Conservation (phyloP, 1,140 invertebrate genomes). For the Hyles vespertilio region DNA sequence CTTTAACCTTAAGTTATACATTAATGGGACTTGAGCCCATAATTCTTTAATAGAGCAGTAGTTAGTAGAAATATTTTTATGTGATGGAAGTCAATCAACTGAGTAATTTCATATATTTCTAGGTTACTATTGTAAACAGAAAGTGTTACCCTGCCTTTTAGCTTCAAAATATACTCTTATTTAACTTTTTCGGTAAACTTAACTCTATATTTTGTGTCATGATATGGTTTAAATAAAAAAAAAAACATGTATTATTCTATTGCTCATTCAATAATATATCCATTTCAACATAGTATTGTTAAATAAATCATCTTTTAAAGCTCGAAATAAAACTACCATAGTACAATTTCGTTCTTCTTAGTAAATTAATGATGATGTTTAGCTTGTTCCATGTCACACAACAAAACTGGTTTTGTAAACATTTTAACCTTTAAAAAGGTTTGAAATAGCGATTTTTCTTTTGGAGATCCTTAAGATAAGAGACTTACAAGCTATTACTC, state of each 20-base stretch:
- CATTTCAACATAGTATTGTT: too few species aligned
- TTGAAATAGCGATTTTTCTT: too few species aligned
- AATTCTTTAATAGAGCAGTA: neutral
- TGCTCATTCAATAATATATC: too few species aligned
- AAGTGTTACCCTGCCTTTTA: constrained; percentile 12
- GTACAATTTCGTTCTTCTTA: too few species aligned
- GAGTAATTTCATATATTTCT: neutral
- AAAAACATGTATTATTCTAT: too few species aligned
- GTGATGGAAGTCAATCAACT: neutral
- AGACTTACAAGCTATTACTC: constrained; percentile 68
- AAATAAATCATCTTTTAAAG: too few species aligned
- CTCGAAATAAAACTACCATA: too few species aligned
- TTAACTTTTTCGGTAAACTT: too few species aligned
- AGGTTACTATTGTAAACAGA: neutral
- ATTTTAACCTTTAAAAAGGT: too few species aligned
- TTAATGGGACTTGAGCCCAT: constrained; percentile 17
- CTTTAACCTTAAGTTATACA: neutral
- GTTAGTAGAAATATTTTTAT: neutral
- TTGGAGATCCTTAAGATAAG: constrained; percentile 44
- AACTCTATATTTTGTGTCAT: neutral
- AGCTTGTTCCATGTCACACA: too few species aligned
- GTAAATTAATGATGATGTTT: too few species aligned
- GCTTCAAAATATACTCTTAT: neutral
- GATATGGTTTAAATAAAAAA: neutral
- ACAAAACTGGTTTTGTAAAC: too few species aligned